Base-by-base conservation (phyloP, 2,113 vertebrate genomes). In the Leucoraja erinaceus region DNA sequence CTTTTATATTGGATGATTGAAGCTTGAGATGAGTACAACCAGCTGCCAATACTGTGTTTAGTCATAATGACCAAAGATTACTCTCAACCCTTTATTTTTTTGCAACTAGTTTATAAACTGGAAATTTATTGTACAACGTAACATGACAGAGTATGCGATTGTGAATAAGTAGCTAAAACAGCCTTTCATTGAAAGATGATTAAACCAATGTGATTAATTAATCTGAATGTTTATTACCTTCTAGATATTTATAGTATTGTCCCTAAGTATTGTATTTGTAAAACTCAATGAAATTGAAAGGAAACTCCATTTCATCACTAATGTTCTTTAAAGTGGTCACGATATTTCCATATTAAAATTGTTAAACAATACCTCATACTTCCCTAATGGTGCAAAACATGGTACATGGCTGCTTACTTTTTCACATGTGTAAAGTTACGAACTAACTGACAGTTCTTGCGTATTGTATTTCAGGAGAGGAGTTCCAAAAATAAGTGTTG, bases 321-420 rank as follows among this genome's bases (percentile, higher is more conserved):
- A 91, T 28, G 33, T 91, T 74, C 33, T 91, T 91, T 72, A 72
- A 38, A 91, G 70, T 91, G 66, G 18, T 91, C 90, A 72, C 72
- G 72, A 47, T 91, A 16, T 66, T 72, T 91, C 66, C 88, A 74
- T 91, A 47, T 72, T 91, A 72, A 38, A 72, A 10, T 72, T 74
- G 68, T 72, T 38, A 91, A 72, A 91, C 90, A 38, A 91, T 91
- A 91, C 90, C 90, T 91, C 90, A 91, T 91, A 91, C 18, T 74
- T 91, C 38, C 68, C 90, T 72, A 54, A 91, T 91, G 90, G 90
- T 91, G 90, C 90, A 72, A 68, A 70, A 33, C 16, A 22, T 70
- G 63, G 86, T 61, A 70, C 25, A 5, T 74, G 70, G 68, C 90
- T 31, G 66, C 25, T 72, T 74, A 91, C 90, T 28, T 72, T 74